A percentile compares a stretch with the other conserved stretches of the same genome.
phyloP scores from a whole-genome alignment of 2,888 invertebrate genomes.

The Fragum whitleyi region DNA sequence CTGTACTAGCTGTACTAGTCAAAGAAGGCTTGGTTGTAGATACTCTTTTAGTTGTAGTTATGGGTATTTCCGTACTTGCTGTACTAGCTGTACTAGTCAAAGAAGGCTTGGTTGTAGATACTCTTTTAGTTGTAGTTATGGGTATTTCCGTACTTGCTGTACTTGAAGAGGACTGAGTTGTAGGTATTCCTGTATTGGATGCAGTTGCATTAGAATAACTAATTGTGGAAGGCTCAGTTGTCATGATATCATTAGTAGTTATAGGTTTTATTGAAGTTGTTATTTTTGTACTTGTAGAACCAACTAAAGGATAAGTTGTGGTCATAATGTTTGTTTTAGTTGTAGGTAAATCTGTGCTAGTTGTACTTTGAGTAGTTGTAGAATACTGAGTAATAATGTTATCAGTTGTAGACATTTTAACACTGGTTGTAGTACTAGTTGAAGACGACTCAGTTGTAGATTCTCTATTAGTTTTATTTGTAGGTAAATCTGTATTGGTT shows the following conservation, averaged over 20 bases:
- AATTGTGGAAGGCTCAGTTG: no score
- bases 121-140: not conserved
- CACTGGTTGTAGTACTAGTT: constrained; percentile 5
- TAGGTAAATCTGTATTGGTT: not conserved
- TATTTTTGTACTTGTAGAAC: not conserved
- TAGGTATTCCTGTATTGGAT: not conserved
- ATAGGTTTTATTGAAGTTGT: no score
- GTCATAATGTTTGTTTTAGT: constrained; percentile 9
- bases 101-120: not conserved
- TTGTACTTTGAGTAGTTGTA: constrained; percentile 15
- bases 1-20: constrained; percentile 2
- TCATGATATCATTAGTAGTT: no score
- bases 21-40: not conserved
- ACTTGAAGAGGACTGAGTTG: no score
- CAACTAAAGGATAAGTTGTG: not conserved
- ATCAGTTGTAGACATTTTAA: not conserved
- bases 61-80: not conserved
- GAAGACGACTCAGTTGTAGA: constrained; percentile 2
- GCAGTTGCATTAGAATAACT: no score
- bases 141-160: not conserved
- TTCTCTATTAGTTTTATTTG: constrained; percentile 2
- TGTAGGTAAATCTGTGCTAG: constrained; percentile 28
- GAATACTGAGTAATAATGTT: constrained; percentile 2
- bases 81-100: not conserved
- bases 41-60: not conserved